Evolutionary conservation across 2,888 invertebrate species (phyloP), one percentile per base, ranked within the genome.

Genomic region (Capitulum mitella): DNA sequence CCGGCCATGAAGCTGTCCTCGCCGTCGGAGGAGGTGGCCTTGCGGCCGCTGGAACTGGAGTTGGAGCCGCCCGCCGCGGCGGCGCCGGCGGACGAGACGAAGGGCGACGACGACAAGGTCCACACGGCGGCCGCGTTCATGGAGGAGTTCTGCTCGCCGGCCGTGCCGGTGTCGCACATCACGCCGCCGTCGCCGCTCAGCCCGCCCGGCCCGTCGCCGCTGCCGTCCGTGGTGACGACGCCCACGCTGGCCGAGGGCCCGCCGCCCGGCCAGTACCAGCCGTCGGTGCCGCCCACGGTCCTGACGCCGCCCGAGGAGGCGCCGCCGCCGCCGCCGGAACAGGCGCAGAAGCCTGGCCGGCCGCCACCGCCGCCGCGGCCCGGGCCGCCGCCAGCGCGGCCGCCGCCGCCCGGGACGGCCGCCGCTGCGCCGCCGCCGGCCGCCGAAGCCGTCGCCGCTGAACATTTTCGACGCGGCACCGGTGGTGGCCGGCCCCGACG

Each of bases 11-110:
- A 19, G 70, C 40, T 48, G 77, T 75, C 51, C 76, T 80, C 58
- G 70, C 79, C 70, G 80, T 80, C 26, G 22, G 34, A 51, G 77
- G 54, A 77, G 54, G 77, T 37, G 43, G 77, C 48, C 48, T 5
- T 54, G 77, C 43, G 29, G n/a, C 70, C 77, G 78, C 64, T 46
- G 75, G 76, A 75, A 40, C 79, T 46, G 12, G 48, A 43, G 22
- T 22, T 40, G 48, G 58, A 43, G 16, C n/a, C 32, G 32, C 79
- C 43, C 22, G 16, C 29, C 16, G 48, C 34, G 22, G 32, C 29
- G 58, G 75, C 8, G 46, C 32, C 78, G 46, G 29, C 54, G 3
- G 14, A 3, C n/a, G 43, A 51, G 0, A n/a, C n/a, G 76, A 10
- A 10, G 58, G 46, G 61, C 43, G 46, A 78, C 2, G n/a, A 34